Percentiles rank a stretch among this genome's conserved stretches.
Evolutionary conservation across 1,140 invertebrate species (phyloP).

Genomic region (Araneus ventricosus): DNA sequence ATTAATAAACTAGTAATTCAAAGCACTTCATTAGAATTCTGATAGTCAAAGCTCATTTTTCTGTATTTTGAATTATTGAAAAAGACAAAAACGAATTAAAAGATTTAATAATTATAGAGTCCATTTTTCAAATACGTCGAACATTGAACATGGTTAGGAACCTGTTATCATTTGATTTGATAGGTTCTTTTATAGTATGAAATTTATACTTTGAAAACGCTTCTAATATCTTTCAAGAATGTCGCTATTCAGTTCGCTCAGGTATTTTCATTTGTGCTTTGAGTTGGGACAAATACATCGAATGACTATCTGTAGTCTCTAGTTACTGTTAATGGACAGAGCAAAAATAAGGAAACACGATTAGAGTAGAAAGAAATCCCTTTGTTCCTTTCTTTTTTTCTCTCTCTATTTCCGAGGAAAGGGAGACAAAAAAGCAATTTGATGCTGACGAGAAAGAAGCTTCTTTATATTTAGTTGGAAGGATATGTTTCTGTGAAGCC

Average conservation of each 20-base stretch:
- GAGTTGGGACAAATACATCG: not conserved
- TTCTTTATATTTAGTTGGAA: not conserved
- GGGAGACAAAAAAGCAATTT: conserved; percentile 12
- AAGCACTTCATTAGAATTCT: no score
- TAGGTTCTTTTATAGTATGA: no score
- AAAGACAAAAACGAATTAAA: no score
- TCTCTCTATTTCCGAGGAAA: not conserved
- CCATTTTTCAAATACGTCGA: no score
- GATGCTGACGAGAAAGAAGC: not conserved
- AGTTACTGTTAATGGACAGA: conserved; percentile 34
- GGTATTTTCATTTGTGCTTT: conserved; percentile 29
- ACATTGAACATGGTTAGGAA: no score
- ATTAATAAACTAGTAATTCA: no score
- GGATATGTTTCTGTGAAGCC: not conserved
- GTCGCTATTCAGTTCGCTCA: not conserved
- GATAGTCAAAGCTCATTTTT: no score
- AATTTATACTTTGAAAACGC: not conserved
- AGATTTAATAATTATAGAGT: no score
- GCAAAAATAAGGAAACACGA: conserved; percentile 5
- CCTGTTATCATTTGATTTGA: no score
- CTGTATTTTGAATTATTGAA: no score
- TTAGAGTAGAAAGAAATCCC: conserved; percentile 6
- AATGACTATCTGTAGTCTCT: conserved; percentile 21
- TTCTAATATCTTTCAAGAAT: not conserved
- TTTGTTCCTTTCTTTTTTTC: not conserved